Evolutionary conservation across 1,140 invertebrate genomes (phyloP).

Genomic region (Odontomachus brunneus): DNA sequence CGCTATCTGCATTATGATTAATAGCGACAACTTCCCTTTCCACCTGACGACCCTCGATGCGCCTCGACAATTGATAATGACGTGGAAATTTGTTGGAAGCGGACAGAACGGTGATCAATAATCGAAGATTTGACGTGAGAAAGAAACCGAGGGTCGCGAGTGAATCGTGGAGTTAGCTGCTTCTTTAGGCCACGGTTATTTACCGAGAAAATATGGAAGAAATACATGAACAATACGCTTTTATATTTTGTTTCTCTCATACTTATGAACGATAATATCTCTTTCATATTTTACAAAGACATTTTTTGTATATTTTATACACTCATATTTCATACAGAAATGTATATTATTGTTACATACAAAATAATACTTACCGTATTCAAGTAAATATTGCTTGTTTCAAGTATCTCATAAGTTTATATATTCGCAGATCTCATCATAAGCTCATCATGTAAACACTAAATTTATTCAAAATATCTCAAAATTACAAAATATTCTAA

Average conservation of each 20-base stretch:
- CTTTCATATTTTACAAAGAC: neutral
- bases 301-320: too few species aligned
- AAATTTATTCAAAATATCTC: too few species aligned
- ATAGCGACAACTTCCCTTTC: constrained; percentile 42
- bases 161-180: neutral
- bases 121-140: neutral
- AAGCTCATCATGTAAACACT: too few species aligned
- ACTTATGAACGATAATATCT: too few species aligned
- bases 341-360: too few species aligned
- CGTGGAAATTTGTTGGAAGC: constrained; percentile 3
- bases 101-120: constrained; percentile 1
- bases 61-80: constrained; percentile 48
- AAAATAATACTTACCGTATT: too few species aligned
- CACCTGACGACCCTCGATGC: constrained; percentile 4
- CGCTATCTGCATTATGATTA: constrained; percentile 61
- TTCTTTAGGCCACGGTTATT: neutral
- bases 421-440: too few species aligned
- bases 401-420: too few species aligned
- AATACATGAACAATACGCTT: neutral
- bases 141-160: neutral
- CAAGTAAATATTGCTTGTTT: too few species aligned
- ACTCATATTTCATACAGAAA: too few species aligned
- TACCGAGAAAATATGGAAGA: neutral
- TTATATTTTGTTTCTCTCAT: too few species aligned
- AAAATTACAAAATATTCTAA: too few species aligned